A percentile compares a stretch with the other conserved stretches of the same genome.
Conservation (phyloP, 92 coral and sea anemone species). For the Phymanthus crucifer region DNA sequence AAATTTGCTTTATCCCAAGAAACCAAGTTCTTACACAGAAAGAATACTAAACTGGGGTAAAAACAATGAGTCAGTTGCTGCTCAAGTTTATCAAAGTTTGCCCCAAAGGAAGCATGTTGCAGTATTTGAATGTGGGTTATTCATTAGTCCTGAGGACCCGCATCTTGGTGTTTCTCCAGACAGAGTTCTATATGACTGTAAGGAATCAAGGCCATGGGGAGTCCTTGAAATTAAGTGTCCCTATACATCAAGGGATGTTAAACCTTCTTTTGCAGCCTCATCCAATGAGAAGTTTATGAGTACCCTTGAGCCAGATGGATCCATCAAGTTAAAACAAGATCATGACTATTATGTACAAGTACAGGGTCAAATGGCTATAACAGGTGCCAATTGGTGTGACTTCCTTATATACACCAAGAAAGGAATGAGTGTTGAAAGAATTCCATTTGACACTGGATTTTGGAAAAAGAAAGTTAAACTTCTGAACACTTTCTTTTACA, state of each 20-base stretch:
- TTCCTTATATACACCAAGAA: slow-evolving; percentile 5
- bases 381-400: slow-evolving; percentile 19
- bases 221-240: slow-evolving; percentile 50
- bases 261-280: slow-evolving; percentile 38
- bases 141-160: background rate
- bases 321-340: background rate
- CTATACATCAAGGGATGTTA: slow-evolving; percentile 37
- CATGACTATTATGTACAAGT: slow-evolving; percentile 6
- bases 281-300: slow-evolving; percentile 40
- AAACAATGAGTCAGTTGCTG: slow-evolving; percentile 2
- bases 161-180: slow-evolving; percentile 10
- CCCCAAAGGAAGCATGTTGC: slow-evolving; percentile 3
- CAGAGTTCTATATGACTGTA: slow-evolving; percentile 16
- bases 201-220: slow-evolving; percentile 43
- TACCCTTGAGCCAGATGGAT: slow-evolving; percentile 11
- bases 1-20: background rate
- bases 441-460: slow-evolving; percentile 11
- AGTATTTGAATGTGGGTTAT: slow-evolving; percentile 18
- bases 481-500: slow-evolving; percentile 7
- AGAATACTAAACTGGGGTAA: slow-evolving; percentile 1
- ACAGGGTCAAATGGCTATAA: slow-evolving; percentile 10
- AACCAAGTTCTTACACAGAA: background rate
- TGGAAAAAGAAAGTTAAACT: background rate
- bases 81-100: slow-evolving; percentile 4
- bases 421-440: slow-evolving; percentile 1